Evolutionary conservation across 2,113 vertebrate genomes (phyloP).

Genomic region (Struthidea cinerea): DNA sequence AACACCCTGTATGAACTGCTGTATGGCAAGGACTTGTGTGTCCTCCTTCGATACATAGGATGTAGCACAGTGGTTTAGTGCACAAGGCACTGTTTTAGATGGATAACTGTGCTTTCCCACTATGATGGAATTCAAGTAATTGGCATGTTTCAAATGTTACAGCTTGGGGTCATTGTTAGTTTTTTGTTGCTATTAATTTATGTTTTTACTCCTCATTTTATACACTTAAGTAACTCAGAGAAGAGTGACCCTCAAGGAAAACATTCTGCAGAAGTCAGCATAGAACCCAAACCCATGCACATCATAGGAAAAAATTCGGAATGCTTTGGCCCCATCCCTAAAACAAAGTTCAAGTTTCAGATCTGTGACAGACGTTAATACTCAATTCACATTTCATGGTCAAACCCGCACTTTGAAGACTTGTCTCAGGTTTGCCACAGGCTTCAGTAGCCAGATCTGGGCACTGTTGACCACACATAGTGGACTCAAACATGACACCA

Average conservation of each 20-base stretch:
- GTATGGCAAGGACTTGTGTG: neutral
- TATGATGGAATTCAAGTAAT: neutral
- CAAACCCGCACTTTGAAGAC: neutral
- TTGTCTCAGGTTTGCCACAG: neutral
- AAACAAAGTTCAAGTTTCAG: neutral
- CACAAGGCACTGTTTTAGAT: neutral
- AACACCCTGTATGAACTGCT: no score
- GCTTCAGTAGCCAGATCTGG: neutral
- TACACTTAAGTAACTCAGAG: neutral
- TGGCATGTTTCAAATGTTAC: neutral
- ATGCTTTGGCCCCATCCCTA: neutral
- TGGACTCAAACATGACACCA: neutral
- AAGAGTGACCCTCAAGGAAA: neutral
- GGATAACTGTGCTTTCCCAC: neutral
- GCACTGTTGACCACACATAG: neutral
- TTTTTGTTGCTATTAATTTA: neutral
- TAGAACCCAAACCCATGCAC: neutral
- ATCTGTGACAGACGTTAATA: neutral
- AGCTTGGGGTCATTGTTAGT: neutral
- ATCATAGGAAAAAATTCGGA: constrained; percentile 9
- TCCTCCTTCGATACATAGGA: neutral
- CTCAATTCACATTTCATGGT: neutral
- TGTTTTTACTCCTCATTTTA: neutral
- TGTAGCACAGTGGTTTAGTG: neutral
- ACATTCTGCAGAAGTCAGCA: neutral